Evolutionary conservation across 2,797 vertebrate genomes (phyloP).

Genomic region (Poecilia wingei): DNA sequence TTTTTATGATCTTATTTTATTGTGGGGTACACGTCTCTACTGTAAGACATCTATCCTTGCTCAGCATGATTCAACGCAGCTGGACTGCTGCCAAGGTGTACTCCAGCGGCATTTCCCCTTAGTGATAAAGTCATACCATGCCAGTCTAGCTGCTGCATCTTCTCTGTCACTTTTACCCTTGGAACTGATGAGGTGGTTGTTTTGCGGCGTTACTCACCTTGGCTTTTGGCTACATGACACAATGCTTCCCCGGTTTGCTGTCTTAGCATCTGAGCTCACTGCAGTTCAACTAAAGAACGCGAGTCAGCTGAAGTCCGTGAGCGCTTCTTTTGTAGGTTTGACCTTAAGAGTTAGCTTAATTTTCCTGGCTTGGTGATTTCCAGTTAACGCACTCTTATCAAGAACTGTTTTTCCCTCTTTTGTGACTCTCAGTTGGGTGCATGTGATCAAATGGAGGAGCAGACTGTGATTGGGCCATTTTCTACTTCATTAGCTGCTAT

Average conservation of each 20-base stretch:
- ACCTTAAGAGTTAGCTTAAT: background rate
- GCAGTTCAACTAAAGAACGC: constrained; percentile 24
- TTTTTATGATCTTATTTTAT: constrained; percentile 13
- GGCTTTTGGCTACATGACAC: constrained; percentile 36
- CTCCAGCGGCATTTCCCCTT: constrained; percentile 47
- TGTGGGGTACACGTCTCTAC: background rate
- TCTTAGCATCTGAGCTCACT: constrained; percentile 52
- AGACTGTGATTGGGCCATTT: background rate
- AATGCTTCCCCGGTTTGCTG: constrained; percentile 32
- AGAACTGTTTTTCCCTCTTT: background rate
- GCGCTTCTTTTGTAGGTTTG: background rate
- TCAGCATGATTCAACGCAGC: constrained; percentile 50
- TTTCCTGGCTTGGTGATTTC: background rate
- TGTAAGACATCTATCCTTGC: constrained; percentile 33
- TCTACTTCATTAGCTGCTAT: background rate
- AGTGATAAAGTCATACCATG: constrained; percentile 33
- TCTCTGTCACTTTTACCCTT: constrained; percentile 39
- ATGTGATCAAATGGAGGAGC: background rate
- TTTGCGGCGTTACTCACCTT: constrained; percentile 55
- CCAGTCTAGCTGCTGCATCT: constrained; percentile 30
- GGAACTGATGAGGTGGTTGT: constrained; percentile 48
- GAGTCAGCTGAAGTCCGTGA: background rate
- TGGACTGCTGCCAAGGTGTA: constrained; percentile 42
- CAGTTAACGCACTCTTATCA: background rate
- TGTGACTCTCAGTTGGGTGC: background rate